Evolutionary conservation across 2,888 invertebrate species (phyloP).

Genomic region (Piscicola geometra): DNA sequence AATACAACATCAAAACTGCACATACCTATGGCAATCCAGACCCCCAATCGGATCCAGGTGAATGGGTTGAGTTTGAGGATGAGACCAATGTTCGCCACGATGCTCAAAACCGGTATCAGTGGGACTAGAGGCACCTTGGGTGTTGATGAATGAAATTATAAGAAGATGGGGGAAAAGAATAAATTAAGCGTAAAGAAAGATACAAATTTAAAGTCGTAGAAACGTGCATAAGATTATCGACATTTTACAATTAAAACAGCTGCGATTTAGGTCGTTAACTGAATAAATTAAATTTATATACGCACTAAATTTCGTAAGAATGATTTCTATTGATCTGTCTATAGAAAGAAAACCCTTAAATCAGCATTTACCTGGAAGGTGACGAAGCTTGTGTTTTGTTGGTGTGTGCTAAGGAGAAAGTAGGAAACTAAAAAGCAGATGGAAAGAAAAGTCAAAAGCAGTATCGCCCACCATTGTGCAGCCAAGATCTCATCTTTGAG

Average conservation of each 20-base stretch:
- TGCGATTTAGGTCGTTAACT: no score
- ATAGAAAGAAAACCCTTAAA: background rate
- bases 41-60: conserved; percentile 52
- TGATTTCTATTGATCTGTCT: no score
- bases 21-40: conserved; percentile 48
- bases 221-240: no score
- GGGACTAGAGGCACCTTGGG: conserved; percentile 53
- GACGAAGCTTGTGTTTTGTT: conserved; percentile 54
- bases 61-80: conserved; percentile 52
- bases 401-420: conserved; percentile 53
- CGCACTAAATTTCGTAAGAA: no score
- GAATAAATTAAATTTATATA: no score
- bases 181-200: no score
- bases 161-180: no score
- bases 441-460: conserved; percentile 55
- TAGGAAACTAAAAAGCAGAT: conserved; percentile 49
- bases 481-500: conserved; percentile 60
- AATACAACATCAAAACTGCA: conserved; percentile 7
- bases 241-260: no score
- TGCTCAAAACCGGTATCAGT: conserved; percentile 50
- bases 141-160: no score
- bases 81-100: conserved; percentile 51
- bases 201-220: no score
- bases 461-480: conserved; percentile 68
- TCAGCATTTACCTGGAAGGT: conserved; percentile 55